Evolutionary conservation across 2,797 vertebrate genomes (phyloP).

Genomic region (Holocentrus rufus): DNA sequence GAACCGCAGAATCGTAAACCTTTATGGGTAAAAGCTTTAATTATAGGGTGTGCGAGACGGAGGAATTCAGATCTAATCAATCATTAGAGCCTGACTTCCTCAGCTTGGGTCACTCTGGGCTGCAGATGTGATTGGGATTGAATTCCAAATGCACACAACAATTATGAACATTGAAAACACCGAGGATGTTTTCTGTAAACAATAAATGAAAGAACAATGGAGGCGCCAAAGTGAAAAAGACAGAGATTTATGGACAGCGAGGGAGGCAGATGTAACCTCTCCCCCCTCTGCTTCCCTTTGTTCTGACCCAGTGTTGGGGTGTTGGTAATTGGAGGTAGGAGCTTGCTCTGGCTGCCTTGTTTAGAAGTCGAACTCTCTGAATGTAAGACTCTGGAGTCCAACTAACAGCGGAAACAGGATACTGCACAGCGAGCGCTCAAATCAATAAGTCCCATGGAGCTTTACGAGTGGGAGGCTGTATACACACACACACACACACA

Average conservation of each 20-base stretch:
- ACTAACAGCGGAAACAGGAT: conserved; percentile 42
- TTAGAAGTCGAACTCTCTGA: conserved; percentile 20
- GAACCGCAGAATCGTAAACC: conserved; percentile 20
- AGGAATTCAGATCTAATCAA: conserved; percentile 66
- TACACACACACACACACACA: conserved; percentile 36
- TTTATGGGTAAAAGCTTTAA: conserved; percentile 53
- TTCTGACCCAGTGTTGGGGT: conserved; percentile 3
- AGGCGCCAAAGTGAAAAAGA: conserved; percentile 34
- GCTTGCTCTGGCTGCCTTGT: conserved; percentile 31
- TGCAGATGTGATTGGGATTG: conserved; percentile 29
- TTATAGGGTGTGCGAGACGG: conserved; percentile 64
- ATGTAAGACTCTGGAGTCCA: conserved; percentile 45
- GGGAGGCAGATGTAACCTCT: conserved; percentile 7
- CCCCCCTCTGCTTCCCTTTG: conserved; percentile 12
- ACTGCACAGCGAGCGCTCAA: conserved; percentile 51
- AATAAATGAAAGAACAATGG: conserved; percentile 49
- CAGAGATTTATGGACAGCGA: background rate
- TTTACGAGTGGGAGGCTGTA: conserved; percentile 63
- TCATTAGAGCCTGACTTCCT: conserved; percentile 49
- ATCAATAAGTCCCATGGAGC: conserved; percentile 65
- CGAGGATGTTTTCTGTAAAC: conserved; percentile 54
- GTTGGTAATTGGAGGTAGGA: conserved; percentile 37
- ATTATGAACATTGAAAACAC: conserved; percentile 28
- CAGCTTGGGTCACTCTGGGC: background rate
- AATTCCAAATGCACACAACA: conserved; percentile 24